These are phyloP conservation scores for Sitta carolinensis DNA, from an alignment of 2,797 vertebrate genomes.

Conservation along the genomic window DNA sequence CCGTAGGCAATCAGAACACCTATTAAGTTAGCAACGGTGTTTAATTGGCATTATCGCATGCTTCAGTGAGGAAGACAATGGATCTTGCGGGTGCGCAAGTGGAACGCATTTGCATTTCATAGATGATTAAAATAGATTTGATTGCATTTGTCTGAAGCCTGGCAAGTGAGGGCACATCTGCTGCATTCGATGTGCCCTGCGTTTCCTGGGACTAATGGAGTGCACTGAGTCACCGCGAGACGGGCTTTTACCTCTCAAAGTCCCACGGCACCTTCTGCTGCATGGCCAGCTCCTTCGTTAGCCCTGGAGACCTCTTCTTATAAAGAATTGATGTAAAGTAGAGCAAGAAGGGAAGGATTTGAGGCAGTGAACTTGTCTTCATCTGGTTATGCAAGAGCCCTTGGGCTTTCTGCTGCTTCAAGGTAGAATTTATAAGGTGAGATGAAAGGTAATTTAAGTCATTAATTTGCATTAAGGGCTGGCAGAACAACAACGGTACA, in stretches of 20 bases:
- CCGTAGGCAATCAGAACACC: constrained; percentile 69
- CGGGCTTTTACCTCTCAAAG: constrained; percentile 44
- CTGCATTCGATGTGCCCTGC: not conserved
- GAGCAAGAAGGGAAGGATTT: constrained; percentile 57
- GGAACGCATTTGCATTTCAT: constrained; percentile 83
- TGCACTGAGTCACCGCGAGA: not conserved
- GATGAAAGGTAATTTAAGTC: constrained; percentile 73
- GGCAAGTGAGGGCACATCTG: constrained; percentile 71
- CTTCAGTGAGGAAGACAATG: constrained; percentile 71
- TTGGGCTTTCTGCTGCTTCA: constrained; percentile 65
- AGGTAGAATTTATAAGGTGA: constrained; percentile 74
- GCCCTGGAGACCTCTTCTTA: constrained; percentile 60
- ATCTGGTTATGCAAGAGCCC: constrained; percentile 66
- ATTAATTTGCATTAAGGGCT: constrained; percentile 72
- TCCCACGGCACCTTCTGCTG: constrained; percentile 65
- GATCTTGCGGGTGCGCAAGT: constrained; percentile 57
- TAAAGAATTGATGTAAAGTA: constrained; percentile 70
- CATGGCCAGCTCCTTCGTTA: constrained; percentile 44
- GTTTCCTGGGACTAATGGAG: constrained; percentile 65
- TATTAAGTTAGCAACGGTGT: constrained; percentile 64
- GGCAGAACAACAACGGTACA: constrained; percentile 55
- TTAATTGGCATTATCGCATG: constrained; percentile 73
- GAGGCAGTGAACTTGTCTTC: constrained; percentile 62
- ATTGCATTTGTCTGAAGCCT: constrained; percentile 74
- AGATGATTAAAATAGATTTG: constrained; percentile 77